A percentile compares a stretch with the other conserved stretches of the same genome.
phyloP scores from a whole-genome alignment of 2,888 invertebrate genomes.

The Noctua janthe region DNA sequence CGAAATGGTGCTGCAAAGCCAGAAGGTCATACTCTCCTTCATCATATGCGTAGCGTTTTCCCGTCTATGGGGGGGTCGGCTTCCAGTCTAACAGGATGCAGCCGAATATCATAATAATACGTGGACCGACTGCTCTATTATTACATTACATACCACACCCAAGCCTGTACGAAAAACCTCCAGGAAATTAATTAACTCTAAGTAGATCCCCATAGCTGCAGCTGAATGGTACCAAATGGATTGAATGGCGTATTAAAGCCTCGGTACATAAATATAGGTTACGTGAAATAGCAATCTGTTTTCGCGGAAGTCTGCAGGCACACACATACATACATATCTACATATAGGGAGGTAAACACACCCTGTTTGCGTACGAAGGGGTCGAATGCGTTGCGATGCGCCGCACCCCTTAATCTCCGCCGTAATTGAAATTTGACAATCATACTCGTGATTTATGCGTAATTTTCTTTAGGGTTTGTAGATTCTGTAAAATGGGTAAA shows the following conservation, averaged over 20 bases:
- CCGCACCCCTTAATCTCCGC: constrained; percentile 35
- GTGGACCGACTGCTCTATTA: neutral
- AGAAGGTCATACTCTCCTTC: neutral
- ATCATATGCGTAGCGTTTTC: neutral
- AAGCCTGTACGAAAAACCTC: neutral
- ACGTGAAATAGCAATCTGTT: constrained; percentile 45
- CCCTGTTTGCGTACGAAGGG: constrained; percentile 37
- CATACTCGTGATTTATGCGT: neutral
- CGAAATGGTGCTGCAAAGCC: neutral
- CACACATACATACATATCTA: neutral
- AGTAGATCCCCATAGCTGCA: neutral
- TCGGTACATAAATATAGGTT: neutral
- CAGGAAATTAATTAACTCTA: constrained; percentile 14
- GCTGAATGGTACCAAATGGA: constrained; percentile 18
- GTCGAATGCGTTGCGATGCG: constrained; percentile 32
- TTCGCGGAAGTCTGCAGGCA: constrained; percentile 24
- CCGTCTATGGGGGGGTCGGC: neutral
- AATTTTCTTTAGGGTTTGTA: neutral
- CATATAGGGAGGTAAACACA: constrained; percentile 9
- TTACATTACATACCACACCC: neutral
- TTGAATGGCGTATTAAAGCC: constrained; percentile 2
- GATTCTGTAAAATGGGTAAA: neutral
- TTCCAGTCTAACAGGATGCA: neutral
- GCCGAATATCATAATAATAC: neutral
- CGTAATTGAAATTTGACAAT: constrained; percentile 33